Conservation (phyloP, 2,797 vertebrate genomes). For the Cyclopterus lumpus region DNA sequence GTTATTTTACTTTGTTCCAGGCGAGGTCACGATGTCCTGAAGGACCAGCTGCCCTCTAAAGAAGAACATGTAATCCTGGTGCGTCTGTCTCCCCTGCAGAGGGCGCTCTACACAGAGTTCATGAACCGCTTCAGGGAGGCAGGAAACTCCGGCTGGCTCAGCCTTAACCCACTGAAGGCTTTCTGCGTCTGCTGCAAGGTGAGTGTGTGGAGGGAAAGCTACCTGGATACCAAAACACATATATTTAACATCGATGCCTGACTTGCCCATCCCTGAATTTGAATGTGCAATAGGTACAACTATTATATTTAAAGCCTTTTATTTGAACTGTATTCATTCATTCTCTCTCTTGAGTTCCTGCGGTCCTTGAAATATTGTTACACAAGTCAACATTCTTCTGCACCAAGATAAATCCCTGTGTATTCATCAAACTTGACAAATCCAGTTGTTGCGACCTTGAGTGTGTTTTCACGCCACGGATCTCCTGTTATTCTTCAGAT, state of each 20-base stretch:
- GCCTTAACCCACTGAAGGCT: constrained; percentile 95
- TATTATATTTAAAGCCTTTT: neutral
- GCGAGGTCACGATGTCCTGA: constrained; percentile 94
- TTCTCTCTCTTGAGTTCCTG: neutral
- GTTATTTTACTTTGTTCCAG: constrained; percentile 69
- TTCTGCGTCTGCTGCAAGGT: constrained; percentile 99
- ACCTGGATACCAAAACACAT: neutral
- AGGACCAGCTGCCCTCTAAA: constrained; percentile 92
- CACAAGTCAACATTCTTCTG: neutral
- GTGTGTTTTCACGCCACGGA: neutral
- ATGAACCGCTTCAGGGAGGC: constrained; percentile 98
- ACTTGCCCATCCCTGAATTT: neutral
- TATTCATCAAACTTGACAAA: constrained; percentile 2
- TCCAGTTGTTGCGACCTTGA: neutral
- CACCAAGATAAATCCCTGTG: neutral
- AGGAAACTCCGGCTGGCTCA: constrained; percentile 96
- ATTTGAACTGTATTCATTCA: neutral
- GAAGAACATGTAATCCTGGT: constrained; percentile 97
- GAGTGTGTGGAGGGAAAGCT: neutral
- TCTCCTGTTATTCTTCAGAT: constrained; percentile 81
- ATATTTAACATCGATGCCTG: neutral
- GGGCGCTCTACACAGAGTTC: constrained; percentile 96
- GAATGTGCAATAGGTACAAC: neutral
- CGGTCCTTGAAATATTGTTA: neutral
- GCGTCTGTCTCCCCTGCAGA: constrained; percentile 94